Evolutionary conservation across 2,888 invertebrate genomes (phyloP), one percentile per base, ranked within the genome.

Genomic region (Rhamphomyia laevipes): DNA sequence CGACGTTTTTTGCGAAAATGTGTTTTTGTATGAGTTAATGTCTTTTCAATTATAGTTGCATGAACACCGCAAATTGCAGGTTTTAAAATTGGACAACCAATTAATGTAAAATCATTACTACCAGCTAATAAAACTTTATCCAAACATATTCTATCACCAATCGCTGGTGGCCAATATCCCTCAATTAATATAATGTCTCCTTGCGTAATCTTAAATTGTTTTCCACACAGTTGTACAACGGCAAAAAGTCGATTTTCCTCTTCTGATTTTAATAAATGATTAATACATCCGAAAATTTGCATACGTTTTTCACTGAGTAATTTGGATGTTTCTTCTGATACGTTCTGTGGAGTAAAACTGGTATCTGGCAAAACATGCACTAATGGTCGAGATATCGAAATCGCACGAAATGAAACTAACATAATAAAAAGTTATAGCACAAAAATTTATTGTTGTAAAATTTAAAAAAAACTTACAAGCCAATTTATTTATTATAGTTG

Each of bases 91-190:
- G 92, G 92, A 38, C 82, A 71, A 10, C 93, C 92, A 53, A 91
- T 74, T 0, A 93, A 68, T 0, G 88, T 84, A 57, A 92, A 92
- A 63, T 91, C 86, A 55, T 76, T 76, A 6, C 81, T 77, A 1
- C 88, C 93, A 3, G 86, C 82, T 18, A 89, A 62, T 45, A 93
- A 63, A 3, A 92, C 86, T 74, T 93, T 93, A 60, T 92, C 88
- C 43, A 92, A 68, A 53, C 77, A 80, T 47, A 93, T 77, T 68
- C 80, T 71, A 62, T 92, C 91, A 1, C 90, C 88, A 48, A 80
- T 76, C 46, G 78, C 80, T 2, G 90, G 89, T 30, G 86, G 84
- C 88, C 90, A 90, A 61, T 81, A 80, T 1, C 88, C 88, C 68
- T 87, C 84, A 1, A 92, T 73, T 1, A 90, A 74, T 27, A 93